These are phyloP conservation scores for Meganola albula DNA, from an alignment of 2,888 invertebrate species.

Conservation along the genomic window DNA sequence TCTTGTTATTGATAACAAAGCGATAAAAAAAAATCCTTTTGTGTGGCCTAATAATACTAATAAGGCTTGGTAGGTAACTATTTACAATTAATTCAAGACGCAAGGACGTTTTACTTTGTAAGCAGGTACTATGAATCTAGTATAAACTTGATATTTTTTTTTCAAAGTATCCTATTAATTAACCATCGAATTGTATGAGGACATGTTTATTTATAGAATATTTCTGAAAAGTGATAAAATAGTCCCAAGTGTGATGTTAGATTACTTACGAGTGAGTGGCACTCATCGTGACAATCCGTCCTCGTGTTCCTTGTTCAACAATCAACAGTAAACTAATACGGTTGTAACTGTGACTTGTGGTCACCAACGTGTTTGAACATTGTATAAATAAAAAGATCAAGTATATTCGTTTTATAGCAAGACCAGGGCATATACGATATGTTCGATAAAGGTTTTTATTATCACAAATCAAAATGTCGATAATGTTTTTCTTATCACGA, in stretches of 20 bases:
- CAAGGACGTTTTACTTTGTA: no score
- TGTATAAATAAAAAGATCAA: constrained; percentile 18
- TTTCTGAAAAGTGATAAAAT: constrained; percentile 1
- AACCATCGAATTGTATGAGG: no score
- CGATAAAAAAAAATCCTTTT: no score
- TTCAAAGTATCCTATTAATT: no score
- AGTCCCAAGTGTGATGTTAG: neutral
- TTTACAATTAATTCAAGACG: no score
- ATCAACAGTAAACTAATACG: constrained; percentile 5
- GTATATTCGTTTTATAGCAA: constrained; percentile 24
- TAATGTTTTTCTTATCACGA: constrained; percentile 26
- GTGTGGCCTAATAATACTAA: no score
- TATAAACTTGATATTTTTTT: no score
- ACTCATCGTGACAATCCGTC: constrained; percentile 21
- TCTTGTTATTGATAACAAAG: no score
- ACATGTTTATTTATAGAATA: no score
- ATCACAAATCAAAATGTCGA: constrained; percentile 30
- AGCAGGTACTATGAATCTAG: no score
- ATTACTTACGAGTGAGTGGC: constrained; percentile 19
- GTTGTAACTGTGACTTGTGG: constrained; percentile 11
- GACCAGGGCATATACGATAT: constrained; percentile 9
- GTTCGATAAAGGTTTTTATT: constrained; percentile 26
- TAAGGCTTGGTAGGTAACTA: no score
- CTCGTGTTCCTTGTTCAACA: constrained; percentile 3
- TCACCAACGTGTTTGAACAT: constrained; percentile 13